These are phyloP conservation scores for Trididemnum clinides DNA, from an alignment of 23 tunicate genomes.

Conservation along the genomic window DNA sequence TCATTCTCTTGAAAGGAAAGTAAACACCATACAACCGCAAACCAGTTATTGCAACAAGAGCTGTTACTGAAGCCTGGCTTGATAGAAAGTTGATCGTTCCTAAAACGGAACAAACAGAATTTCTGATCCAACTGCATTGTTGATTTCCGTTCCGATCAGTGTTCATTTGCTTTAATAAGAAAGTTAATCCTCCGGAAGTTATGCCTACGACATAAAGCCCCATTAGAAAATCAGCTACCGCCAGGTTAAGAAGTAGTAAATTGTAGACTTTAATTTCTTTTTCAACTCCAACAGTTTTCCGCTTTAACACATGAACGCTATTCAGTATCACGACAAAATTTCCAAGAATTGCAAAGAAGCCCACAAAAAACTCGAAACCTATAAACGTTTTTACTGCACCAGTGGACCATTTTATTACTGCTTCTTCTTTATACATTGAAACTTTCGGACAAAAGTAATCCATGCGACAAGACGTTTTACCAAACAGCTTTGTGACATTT, in stretches of 20 bases:
- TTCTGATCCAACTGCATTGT: background rate
- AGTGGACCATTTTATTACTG: background rate
- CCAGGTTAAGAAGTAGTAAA: background rate
- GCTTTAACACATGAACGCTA: background rate
- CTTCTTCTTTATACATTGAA: background rate
- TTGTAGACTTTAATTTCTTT: constrained; percentile 31
- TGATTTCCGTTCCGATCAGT: background rate
- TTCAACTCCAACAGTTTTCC: background rate
- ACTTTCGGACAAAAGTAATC: background rate
- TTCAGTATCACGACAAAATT: constrained; percentile 1
- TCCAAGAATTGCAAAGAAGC: background rate
- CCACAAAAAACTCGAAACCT: background rate
- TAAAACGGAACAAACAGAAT: background rate
- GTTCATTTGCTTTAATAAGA: background rate
- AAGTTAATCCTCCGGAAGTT: background rate
- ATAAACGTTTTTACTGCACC: background rate
- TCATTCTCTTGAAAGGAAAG: background rate
- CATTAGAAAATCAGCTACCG: constrained; percentile 9
- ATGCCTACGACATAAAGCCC: background rate
- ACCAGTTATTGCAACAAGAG: constrained; percentile 9
- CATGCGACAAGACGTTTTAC: constrained; percentile 28
- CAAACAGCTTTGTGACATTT: background rate
- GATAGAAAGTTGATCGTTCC: constrained; percentile 30
- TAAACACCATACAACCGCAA: background rate
- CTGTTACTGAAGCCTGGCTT: constrained; percentile 18